Base-by-base conservation (phyloP, 2,113 vertebrate genomes). In the Montifringilla adamsi region DNA sequence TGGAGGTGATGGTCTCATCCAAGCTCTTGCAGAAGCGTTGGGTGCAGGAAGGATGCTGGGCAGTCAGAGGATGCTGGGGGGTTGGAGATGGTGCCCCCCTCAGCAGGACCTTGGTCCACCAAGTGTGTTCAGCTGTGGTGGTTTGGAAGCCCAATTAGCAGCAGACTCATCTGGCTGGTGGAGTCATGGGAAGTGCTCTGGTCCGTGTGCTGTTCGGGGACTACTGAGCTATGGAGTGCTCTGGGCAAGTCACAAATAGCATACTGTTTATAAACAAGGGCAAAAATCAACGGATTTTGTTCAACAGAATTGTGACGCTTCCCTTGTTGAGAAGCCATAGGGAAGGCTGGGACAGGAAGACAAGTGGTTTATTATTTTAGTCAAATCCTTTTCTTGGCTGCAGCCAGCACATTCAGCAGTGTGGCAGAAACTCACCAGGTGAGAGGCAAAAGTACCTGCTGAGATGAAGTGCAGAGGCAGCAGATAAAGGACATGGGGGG, bases 381-480 rank as follows among this genome's bases (percentile, higher is more conserved):
- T 58, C 26, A 92, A 76, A 76, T 31, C n/a, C 56, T 73, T 83
- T 50, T 20, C 49, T 85, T 72, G 80, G 63, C 86, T 72, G 46
- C 60, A 63, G 84, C 31, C 53, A 69, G 58, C 67, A 50, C 1
- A 5, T 67, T 92, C 50, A 73, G 56, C 18, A 16, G 49, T 1
- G 20, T 72, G 43, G 33, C 46, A 87, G 91, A 88, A 96, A 82
- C 7, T 15, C n/a, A 60, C 20, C 58, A 69, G 86, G 50, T 82
- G 84, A 86, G 77, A 81, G 62, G 26, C n/a, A 60, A 16, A 84
- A 55, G 47, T 33, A 14, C n/a, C 50, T 4, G 6, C 37, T 0
- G 33, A 49, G 80, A 31, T n/a, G 72, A 49, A 60, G 84, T 10
- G 10, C 56, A 73, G 73, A 20, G 15, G 64, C 84, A 53, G 86